Conservation (phyloP, 2,888 invertebrate genomes). For the Chalcis sispes region DNA sequence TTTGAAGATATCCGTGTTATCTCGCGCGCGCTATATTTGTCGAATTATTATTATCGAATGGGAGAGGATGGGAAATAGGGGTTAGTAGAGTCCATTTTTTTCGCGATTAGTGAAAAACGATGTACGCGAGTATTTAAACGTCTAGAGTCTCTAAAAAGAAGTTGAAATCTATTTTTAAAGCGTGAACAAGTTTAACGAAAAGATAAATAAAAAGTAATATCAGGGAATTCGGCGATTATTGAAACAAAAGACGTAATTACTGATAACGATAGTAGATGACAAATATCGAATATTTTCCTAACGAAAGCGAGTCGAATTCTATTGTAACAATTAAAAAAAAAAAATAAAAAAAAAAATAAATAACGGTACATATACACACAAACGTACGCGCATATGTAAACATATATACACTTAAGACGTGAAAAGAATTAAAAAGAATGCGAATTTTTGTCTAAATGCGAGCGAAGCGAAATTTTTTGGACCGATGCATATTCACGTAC, state of each 20-base stretch:
- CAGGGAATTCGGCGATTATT: conserved; percentile 47
- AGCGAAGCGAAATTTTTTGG: conserved; percentile 61
- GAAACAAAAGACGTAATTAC: conserved; percentile 52
- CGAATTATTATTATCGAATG: conserved; percentile 46
- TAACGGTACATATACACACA: conserved; percentile 47
- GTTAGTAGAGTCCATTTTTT: conserved; percentile 51
- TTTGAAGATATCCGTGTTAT: conserved; percentile 44
- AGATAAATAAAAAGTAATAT: conserved; percentile 57
- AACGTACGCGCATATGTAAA: conserved; percentile 49
- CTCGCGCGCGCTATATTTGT: conserved; percentile 49
- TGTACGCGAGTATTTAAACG: conserved; percentile 52
- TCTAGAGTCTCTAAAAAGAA: conserved; percentile 67
- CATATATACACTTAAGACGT: conserved; percentile 49
- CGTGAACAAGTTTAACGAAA: conserved; percentile 67
- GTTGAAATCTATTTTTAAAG: conserved; percentile 75
- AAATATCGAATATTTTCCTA: conserved; percentile 60
- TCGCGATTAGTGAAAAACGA: conserved; percentile 11
- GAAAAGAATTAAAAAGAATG: conserved; percentile 15
- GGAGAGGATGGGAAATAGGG: background rate
- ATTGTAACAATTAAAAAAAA: conserved; percentile 50
- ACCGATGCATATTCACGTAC: conserved; percentile 73
- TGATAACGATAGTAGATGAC: conserved; percentile 58
- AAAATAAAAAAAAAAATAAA: conserved; percentile 39
- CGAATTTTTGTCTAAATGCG: conserved; percentile 58
- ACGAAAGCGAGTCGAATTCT: conserved; percentile 53